Evolutionary conservation across 2,888 invertebrate genomes (phyloP).

Genomic region (Apodemia mormo): DNA sequence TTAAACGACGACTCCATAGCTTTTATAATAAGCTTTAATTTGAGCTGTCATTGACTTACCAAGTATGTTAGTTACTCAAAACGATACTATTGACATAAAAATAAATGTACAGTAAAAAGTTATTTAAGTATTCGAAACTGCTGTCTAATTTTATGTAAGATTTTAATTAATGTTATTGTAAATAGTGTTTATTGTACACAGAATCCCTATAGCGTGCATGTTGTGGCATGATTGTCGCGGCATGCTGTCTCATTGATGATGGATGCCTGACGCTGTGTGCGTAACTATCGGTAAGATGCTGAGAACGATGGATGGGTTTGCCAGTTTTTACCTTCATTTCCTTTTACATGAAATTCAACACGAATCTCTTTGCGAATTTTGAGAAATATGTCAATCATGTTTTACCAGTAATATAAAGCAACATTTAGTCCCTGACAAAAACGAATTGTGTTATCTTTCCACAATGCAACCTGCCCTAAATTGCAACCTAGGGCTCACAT

Average conservation of each 20-base stretch:
- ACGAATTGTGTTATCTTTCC: too few relatives aligned
- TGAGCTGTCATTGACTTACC: too few relatives aligned
- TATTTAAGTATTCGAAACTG: not conserved
- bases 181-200: too few relatives aligned
- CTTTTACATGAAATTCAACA: slow-evolving; percentile 11
- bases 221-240: slow-evolving; percentile 25
- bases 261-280: slow-evolving; percentile 40
- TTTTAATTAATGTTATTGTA: not conserved
- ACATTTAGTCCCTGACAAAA: not conserved
- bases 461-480: too few relatives aligned
- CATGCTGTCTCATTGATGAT: slow-evolving; percentile 42
- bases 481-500: too few relatives aligned
- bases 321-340: slow-evolving; percentile 10
- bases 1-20: too few relatives aligned
- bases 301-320: not conserved
- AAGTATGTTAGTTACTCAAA: too few relatives aligned
- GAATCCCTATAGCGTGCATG: not conserved
- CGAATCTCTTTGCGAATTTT: slow-evolving; percentile 15
- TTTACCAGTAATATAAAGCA: not conserved
- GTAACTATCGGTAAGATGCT: not conserved
- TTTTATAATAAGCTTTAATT: too few relatives aligned
- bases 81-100: not conserved
- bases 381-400: slow-evolving; percentile 15
- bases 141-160: not conserved
- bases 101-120: too few relatives aligned